Conservation (phyloP, 2,113 vertebrate genomes). For the Psittacula cyanocephala region DNA sequence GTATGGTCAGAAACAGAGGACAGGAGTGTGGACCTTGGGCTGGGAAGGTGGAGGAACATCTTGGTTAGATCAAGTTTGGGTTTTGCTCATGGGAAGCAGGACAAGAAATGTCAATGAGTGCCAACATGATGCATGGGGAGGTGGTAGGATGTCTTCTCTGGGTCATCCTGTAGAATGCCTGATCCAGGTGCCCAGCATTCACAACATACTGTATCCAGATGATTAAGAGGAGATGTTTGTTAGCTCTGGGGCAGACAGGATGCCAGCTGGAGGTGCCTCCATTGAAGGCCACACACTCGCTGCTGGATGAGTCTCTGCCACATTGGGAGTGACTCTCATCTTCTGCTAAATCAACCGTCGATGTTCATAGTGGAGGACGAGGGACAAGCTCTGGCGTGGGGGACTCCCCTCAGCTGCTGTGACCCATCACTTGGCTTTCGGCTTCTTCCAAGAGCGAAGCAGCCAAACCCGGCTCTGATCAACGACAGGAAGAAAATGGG, state of each 20-base stretch:
- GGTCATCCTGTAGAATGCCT: background rate
- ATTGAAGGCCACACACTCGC: background rate
- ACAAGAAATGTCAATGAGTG: background rate
- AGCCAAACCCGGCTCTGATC: background rate
- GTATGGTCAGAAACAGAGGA: background rate
- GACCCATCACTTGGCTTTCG: background rate
- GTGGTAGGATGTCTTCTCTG: too few relatives aligned
- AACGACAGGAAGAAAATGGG: background rate
- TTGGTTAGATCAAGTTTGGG: background rate
- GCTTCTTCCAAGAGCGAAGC: background rate
- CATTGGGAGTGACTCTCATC: fast-evolving
- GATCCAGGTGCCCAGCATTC: background rate
- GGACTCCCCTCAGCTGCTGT: background rate
- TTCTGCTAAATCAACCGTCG: background rate
- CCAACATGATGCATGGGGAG: fast-evolving
- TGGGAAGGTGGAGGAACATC: background rate
- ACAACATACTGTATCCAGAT: fast-evolving
- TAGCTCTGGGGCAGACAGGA: background rate
- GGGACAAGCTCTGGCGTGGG: background rate
- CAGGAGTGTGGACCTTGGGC: background rate
- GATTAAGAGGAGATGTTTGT: fast-evolving
- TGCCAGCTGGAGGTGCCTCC: background rate
- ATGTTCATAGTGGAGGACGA: fast-evolving
- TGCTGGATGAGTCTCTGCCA: fast-evolving
- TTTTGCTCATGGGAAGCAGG: background rate